These are phyloP conservation scores for Corydoras sp. DNA, from an alignment of 2,113 vertebrate species.

Conservation along the genomic window DNA sequence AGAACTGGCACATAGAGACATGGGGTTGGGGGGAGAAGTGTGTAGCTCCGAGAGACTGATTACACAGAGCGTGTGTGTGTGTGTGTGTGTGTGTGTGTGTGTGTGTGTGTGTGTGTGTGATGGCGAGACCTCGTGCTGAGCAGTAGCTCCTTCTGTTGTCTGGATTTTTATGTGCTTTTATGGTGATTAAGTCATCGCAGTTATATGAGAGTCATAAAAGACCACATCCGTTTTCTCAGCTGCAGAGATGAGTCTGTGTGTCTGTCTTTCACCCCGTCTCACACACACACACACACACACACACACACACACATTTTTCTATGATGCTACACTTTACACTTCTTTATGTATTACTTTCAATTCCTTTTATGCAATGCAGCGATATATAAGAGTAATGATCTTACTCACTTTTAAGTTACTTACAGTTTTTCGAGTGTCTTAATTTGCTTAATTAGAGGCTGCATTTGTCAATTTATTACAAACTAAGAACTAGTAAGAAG, in stretches of 20 bases:
- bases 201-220: constrained; percentile 46
- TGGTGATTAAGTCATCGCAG: constrained; percentile 49
- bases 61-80: neutral
- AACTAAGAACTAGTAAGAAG: too few species aligned
- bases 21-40: too few species aligned
- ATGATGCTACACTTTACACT: too few species aligned
- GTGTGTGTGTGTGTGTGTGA: constrained; percentile 10
- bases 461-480: too few species aligned
- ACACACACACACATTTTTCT: constrained; percentile 3
- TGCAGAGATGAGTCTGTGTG: neutral
- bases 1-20: too few species aligned
- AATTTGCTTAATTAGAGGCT: too few species aligned
- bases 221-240: constrained; percentile 23
- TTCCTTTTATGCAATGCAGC: too few species aligned
- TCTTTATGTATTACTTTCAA: too few species aligned
- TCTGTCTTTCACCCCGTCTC: neutral
- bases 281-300: constrained; percentile 15
- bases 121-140: constrained; percentile 16
- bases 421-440: too few species aligned
- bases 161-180: constrained; percentile 45
- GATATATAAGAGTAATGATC: too few species aligned
- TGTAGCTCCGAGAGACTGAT: too few species aligned
- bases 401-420: too few species aligned
- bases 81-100: constrained; percentile 11
- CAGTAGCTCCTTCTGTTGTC: constrained; percentile 38